A percentile compares a stretch with the other conserved stretches of the same genome.
phyloP scores from a whole-genome alignment of 1,140 invertebrate species.

The Cotesia glomerata region DNA sequence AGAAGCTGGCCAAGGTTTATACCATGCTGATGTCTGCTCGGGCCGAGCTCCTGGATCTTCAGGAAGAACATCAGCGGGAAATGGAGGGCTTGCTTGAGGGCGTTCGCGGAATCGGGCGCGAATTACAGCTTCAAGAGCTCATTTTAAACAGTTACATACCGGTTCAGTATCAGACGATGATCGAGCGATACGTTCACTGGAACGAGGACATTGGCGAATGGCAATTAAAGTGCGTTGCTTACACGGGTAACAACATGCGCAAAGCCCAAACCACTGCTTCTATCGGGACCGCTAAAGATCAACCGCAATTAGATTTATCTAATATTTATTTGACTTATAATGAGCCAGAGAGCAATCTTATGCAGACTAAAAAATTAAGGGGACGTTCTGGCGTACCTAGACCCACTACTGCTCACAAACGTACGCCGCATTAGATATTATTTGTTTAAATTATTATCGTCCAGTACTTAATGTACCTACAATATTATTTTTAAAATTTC shows the following conservation, averaged over 20 bases:
- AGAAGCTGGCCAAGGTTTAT: constrained; percentile 91
- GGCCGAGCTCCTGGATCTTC: constrained; percentile 85
- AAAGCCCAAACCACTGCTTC: constrained; percentile 63
- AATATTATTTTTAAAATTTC: no score
- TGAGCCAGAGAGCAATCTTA: constrained; percentile 48
- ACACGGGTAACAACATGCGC: constrained; percentile 98
- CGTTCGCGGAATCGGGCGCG: constrained; percentile 84
- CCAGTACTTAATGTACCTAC: no score
- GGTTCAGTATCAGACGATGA: constrained; percentile 87
- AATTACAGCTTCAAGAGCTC: constrained; percentile 89
- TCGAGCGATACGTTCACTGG: constrained; percentile 93
- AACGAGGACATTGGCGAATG: constrained; percentile 99
- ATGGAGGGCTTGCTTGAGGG: constrained; percentile 95
- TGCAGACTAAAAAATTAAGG: constrained; percentile 52
- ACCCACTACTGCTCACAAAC: constrained; percentile 58
- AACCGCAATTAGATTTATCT: constrained; percentile 56
- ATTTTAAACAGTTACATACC: constrained; percentile 91
- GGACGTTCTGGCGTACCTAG: constrained; percentile 55
- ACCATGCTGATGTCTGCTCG: constrained; percentile 82
- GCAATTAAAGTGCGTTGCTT: constrained; percentile 97
- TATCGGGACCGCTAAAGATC: constrained; percentile 51
- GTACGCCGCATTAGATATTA: constrained; percentile 40
- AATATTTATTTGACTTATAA: constrained; percentile 60
- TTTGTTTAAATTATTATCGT: no score
- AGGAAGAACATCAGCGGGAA: constrained; percentile 94